These are phyloP conservation scores for Pterocles burchelli DNA, from an alignment of 2,113 vertebrate genomes.

Conservation along the genomic window DNA sequence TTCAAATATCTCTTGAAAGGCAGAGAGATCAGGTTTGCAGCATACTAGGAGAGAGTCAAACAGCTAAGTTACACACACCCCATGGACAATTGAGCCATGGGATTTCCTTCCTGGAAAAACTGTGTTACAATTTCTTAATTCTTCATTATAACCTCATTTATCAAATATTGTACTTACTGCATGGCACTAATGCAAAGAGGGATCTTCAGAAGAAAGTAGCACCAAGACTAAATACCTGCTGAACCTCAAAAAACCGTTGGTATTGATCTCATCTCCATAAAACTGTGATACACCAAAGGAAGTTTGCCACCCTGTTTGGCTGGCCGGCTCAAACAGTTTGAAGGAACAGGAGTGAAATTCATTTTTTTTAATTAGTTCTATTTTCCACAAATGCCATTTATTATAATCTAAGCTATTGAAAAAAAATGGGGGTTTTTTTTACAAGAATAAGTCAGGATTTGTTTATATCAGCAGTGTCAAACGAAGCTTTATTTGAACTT, in stretches of 20 bases:
- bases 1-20: not conserved
- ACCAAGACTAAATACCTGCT: not conserved
- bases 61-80: not conserved
- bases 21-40: not conserved
- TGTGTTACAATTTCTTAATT: not conserved
- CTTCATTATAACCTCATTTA: not conserved
- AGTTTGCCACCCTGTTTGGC: not conserved
- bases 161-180: not conserved
- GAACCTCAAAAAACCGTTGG: not conserved
- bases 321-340: not conserved
- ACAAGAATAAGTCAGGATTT: not conserved
- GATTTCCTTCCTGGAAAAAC: not conserved
- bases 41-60: not conserved
- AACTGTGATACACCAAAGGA: not conserved
- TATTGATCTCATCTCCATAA: not conserved
- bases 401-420: not conserved
- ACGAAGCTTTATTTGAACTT: not conserved
- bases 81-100: not conserved
- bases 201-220: not conserved
- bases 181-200: not conserved
- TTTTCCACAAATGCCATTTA: not conserved
- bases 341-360: not conserved
- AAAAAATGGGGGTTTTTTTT: not conserved
- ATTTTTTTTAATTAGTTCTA: not conserved
- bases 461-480: not conserved